A percentile compares a stretch with the other conserved stretches of the same genome.
phyloP scores from a whole-genome alignment of 2,797 vertebrate genomes.

The Anniella stebbinsi region DNA sequence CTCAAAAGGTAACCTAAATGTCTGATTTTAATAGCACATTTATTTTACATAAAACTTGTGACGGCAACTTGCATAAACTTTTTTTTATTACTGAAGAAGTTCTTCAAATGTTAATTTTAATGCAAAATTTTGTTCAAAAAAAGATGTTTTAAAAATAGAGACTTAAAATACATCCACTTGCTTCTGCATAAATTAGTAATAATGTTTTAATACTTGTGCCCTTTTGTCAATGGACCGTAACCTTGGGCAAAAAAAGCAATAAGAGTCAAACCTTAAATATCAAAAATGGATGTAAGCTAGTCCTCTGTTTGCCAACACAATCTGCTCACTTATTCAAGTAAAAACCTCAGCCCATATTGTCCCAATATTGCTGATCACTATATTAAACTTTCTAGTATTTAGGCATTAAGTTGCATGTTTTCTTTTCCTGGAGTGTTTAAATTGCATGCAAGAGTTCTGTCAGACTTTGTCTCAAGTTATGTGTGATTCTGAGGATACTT shows the following conservation, averaged over 20 bases:
- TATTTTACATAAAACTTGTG: slow-evolving; percentile 93
- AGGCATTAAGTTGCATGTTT: slow-evolving; percentile 91
- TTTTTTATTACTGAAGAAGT: slow-evolving; percentile 77
- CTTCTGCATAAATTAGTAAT: slow-evolving; percentile 81
- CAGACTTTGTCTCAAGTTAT: slow-evolving; percentile 49
- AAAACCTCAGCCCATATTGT: slow-evolving; percentile 71
- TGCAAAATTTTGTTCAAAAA: slow-evolving; percentile 82
- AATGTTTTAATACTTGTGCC: slow-evolving; percentile 81
- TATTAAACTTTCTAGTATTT: slow-evolving; percentile 70
- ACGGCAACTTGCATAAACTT: slow-evolving; percentile 87
- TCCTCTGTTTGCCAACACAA: slow-evolving; percentile 71
- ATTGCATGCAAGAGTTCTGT: slow-evolving; percentile 87
- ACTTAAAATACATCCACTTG: slow-evolving; percentile 73
- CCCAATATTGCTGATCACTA: slow-evolving; percentile 69
- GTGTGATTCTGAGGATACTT: slow-evolving; percentile 53
- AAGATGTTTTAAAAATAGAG: slow-evolving; percentile 80
- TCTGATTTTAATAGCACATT: slow-evolving; percentile 92
- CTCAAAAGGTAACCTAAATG: slow-evolving; percentile 97
- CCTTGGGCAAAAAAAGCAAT: slow-evolving; percentile 75
- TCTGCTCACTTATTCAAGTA: slow-evolving; percentile 78
- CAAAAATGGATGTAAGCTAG: slow-evolving; percentile 78
- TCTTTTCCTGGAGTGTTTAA: slow-evolving; percentile 81
- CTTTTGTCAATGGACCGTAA: slow-evolving; percentile 74
- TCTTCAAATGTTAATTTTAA: slow-evolving; percentile 82
- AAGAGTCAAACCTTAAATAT: slow-evolving; percentile 74